phyloP scores from a whole-genome alignment of 2,113 vertebrate genomes.

The Antigone vipio region DNA sequence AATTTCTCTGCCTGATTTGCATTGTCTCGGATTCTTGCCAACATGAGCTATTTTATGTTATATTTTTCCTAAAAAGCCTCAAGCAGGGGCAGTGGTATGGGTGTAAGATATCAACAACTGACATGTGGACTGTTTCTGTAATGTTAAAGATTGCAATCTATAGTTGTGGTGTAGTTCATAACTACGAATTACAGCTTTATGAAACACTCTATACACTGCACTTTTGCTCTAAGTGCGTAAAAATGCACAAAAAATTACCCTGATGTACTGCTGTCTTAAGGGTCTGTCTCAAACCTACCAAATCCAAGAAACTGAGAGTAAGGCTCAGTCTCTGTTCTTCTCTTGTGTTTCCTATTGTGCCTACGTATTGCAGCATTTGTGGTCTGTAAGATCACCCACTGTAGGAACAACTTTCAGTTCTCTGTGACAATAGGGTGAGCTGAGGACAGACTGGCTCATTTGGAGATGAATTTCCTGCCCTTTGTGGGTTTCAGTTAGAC shows the following conservation, averaged over 20 bases:
- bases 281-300: constrained; percentile 6
- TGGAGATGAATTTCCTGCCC: constrained; percentile 58
- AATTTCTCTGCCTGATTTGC: neutral
- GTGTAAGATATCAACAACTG: neutral
- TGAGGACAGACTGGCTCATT: constrained; percentile 57
- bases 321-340: neutral
- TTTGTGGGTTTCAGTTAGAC: constrained; percentile 64
- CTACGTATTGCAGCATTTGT: constrained; percentile 49
- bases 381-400: constrained; percentile 50
- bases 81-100: neutral
- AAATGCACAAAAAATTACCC: neutral
- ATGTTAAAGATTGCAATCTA: constrained; percentile 1
- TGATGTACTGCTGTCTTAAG: neutral
- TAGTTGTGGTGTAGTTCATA: neutral
- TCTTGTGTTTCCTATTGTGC: constrained; percentile 23
- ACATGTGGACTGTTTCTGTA: neutral
- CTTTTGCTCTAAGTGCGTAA: neutral
- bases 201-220: neutral
- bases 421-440: constrained; percentile 64
- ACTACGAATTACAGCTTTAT: constrained; percentile 30
- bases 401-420: constrained; percentile 54
- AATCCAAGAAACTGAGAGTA: constrained; percentile 5
- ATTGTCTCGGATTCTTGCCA: neutral
- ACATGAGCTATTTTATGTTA: neutral
- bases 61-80: neutral